Conservation (phyloP, 2,797 vertebrate species). For the Cetoscarus ocellatus region DNA sequence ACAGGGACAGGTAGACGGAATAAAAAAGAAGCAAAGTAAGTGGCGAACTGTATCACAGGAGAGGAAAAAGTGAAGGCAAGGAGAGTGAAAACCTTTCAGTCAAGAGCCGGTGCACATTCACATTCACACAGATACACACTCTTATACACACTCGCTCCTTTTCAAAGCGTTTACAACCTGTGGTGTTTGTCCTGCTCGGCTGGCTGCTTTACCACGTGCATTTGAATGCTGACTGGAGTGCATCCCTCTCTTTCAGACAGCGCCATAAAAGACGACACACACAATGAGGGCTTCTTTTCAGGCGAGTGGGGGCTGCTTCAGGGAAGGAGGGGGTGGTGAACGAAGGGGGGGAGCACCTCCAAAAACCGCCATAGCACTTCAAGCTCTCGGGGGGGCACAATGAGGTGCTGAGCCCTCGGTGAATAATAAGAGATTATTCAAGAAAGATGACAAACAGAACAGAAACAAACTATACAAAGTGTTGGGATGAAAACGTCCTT, state of each 20-base stretch:
- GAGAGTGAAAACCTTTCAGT: conserved; percentile 71
- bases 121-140: conserved; percentile 27
- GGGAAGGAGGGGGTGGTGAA: not conserved
- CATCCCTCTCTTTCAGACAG: conserved; percentile 80
- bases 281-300: conserved; percentile 81
- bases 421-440: conserved; percentile 77
- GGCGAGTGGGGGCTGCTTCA: conserved; percentile 61
- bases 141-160: conserved; percentile 54
- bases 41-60: conserved; percentile 55
- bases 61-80: conserved; percentile 58
- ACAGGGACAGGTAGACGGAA: conserved; percentile 68
- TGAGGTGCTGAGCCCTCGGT: conserved; percentile 70
- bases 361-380: conserved; percentile 70
- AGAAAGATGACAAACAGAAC: conserved; percentile 71
- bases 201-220: conserved; percentile 78
- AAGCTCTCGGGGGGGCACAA: conserved; percentile 69
- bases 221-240: conserved; percentile 81
- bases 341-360: conserved; percentile 70
- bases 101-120: conserved; percentile 38
- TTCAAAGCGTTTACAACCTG: conserved; percentile 80
- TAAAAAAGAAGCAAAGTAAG: conserved; percentile 48
- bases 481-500: conserved; percentile 61
- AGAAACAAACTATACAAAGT: conserved; percentile 68
- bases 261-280: conserved; percentile 79
- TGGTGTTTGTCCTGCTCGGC: conserved; percentile 79